Conservation (phyloP, 2,888 invertebrate species). For the Andrena camellia region DNA sequence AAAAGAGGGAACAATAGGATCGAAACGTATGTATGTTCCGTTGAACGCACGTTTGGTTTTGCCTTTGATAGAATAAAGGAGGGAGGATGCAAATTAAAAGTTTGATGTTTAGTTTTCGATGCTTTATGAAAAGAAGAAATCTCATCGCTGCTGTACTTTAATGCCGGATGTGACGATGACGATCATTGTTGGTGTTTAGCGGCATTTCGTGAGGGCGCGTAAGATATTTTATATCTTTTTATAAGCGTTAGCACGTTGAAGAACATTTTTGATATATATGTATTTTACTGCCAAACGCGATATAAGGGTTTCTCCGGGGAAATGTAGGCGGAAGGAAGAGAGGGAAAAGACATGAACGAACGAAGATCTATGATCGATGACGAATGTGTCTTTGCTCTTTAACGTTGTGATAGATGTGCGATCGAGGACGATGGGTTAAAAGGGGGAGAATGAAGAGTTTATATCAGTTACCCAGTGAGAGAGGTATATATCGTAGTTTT, state of each 20-base stretch:
- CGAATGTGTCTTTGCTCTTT: constrained; percentile 26
- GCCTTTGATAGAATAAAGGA: neutral
- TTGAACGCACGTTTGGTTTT: constrained; percentile 29
- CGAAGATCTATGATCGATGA: constrained; percentile 8
- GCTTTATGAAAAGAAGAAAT: constrained; percentile 4
- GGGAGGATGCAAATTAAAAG: neutral
- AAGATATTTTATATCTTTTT: constrained; percentile 63
- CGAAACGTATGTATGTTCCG: constrained; percentile 9
- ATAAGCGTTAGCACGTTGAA: constrained; percentile 54
- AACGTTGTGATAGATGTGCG: constrained; percentile 54
- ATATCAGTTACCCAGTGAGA: constrained; percentile 75
- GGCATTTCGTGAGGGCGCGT: constrained; percentile 43
- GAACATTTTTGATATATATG: constrained; percentile 59
- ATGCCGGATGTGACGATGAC: constrained; percentile 4
- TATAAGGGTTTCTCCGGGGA: constrained; percentile 25
- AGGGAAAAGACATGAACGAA: neutral
- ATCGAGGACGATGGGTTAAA: constrained; percentile 17
- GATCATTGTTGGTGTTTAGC: constrained; percentile 35
- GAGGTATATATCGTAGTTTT: constrained; percentile 65
- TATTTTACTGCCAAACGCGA: constrained; percentile 63
- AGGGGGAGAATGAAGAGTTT: constrained; percentile 50
- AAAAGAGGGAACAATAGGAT: neutral
- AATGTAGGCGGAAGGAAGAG: neutral
- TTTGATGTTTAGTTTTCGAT: constrained; percentile 42
- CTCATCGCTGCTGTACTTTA: constrained; percentile 31